These are phyloP conservation scores for Perodicticus potto DNA, from an alignment of 2,797 vertebrate species.

Conservation along the genomic window DNA sequence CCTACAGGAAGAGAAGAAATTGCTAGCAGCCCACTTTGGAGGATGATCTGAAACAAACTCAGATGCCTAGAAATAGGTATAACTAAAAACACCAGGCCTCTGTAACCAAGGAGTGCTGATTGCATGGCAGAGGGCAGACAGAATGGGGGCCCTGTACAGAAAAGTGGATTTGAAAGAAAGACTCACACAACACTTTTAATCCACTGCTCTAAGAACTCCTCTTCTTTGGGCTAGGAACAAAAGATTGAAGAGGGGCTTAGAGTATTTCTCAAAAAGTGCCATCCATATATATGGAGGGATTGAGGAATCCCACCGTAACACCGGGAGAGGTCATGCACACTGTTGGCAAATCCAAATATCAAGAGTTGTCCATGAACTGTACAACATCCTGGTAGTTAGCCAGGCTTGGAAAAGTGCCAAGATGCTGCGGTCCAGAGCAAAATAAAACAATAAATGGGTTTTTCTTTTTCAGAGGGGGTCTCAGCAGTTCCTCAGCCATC, in stretches of 20 bases:
- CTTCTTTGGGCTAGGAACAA: background rate
- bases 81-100: background rate
- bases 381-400: background rate
- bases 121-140: background rate
- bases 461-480: slow-evolving; percentile 62
- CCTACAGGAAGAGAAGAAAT: background rate
- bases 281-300: background rate
- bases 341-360: background rate
- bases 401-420: background rate
- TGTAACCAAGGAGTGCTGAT: rapidly evolving
- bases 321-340: background rate
- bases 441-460: background rate
- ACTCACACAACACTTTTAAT: too few relatives aligned
- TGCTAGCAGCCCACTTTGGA: background rate
- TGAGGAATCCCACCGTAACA: background rate
- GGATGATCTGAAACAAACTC: background rate
- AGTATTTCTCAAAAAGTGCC: background rate
- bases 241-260: background rate
- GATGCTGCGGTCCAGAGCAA: background rate
- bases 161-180: background rate
- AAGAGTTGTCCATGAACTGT: background rate
- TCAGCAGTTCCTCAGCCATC: slow-evolving; percentile 39
- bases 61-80: background rate
- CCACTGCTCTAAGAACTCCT: background rate
- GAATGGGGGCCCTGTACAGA: background rate